Percentiles rank a stretch among this genome's conserved stretches.
phyloP scores from a whole-genome alignment of 2,113 vertebrate species.

The Silurus meridionalis region DNA sequence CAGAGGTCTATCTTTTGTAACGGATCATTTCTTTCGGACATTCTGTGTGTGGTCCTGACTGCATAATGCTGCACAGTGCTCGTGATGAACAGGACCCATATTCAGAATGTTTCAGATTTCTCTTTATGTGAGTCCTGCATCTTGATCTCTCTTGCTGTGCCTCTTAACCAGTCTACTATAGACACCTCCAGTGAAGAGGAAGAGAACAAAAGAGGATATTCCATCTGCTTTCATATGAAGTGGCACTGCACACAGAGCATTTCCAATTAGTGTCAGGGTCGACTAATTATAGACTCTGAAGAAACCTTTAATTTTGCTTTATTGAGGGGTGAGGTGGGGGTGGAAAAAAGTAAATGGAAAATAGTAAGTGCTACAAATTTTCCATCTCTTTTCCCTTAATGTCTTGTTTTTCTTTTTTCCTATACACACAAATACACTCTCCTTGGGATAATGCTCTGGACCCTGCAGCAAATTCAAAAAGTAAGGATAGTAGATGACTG shows the following conservation, averaged over 20 bases:
- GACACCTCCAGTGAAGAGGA: slow-evolving; percentile 11
- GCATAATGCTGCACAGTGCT: not conserved
- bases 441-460: not conserved
- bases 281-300: slow-evolving; percentile 65
- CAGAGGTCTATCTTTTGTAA: slow-evolving; percentile 22
- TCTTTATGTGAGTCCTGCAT: slow-evolving; percentile 6
- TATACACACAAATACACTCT: not conserved
- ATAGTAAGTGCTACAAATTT: slow-evolving; percentile 25
- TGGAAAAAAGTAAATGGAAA: slow-evolving; percentile 27
- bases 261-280: slow-evolving; percentile 67
- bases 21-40: not conserved
- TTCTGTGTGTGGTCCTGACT: slow-evolving; percentile 15
- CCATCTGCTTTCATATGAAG: slow-evolving; percentile 59
- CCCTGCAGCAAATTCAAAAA: slow-evolving; percentile 50
- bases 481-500: slow-evolving; percentile 50
- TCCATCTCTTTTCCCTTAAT: slow-evolving; percentile 17
- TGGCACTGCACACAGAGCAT: slow-evolving; percentile 53
- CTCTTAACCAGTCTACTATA: slow-evolving; percentile 2
- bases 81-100: not conserved
- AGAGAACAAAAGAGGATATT: slow-evolving; percentile 56
- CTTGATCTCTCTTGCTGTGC: not conserved
- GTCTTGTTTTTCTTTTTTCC: not conserved
- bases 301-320: slow-evolving; percentile 66
- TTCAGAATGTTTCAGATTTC: not conserved
- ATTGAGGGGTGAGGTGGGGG: slow-evolving; percentile 47